Base-by-base conservation (phyloP, 1,140 invertebrate genomes). In the Drosophila littoralis region DNA sequence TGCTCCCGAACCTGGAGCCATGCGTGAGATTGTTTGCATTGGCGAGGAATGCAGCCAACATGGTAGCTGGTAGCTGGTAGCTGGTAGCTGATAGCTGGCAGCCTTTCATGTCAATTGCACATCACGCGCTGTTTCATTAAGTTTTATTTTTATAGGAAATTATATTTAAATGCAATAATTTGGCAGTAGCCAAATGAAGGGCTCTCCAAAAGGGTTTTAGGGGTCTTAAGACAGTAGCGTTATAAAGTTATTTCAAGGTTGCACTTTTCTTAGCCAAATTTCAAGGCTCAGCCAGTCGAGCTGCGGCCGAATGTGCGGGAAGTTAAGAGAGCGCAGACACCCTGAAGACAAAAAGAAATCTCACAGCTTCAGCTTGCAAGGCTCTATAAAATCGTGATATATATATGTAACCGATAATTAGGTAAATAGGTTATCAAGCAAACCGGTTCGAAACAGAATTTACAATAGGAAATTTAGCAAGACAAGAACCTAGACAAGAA, bases 101-200 rank as follows among this genome's bases (percentile, higher is more conserved):
- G 73, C 59, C 65, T 65, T 88, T 89, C 83, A 75, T 88, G 83
- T 83, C 83, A 88, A 88, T 83, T 79, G 69, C 84, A 83, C 80
- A 88, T 88, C 80, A 72, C 63, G 80, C 54, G 42, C 65, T 83
- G 80, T 74, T 88, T 83, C 80, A 88, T 88, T 86, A 86, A 68
- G 35, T 79, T 76, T 81, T 88, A 83, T 79, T 89, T 86, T 88
- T 79, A 79, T 83, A 65, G 65, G 51, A 77, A 88, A 88, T 88
- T 88, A 89, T 88, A 75, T 77, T 80, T 88, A 88, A 88, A 83
- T 73, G 80, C 83, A 88, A 83, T 80, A 83, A 88, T 88, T 88
- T 89, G 46, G 17, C 33, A 52, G 55, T 63, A 59, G 63, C 70
- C 52, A 79, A 83, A 83, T 79, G 40, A 76, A 61, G 43, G 73